Evolutionary conservation across 2,113 vertebrate genomes (phyloP).

Genomic region (Crocuta crocuta): DNA sequence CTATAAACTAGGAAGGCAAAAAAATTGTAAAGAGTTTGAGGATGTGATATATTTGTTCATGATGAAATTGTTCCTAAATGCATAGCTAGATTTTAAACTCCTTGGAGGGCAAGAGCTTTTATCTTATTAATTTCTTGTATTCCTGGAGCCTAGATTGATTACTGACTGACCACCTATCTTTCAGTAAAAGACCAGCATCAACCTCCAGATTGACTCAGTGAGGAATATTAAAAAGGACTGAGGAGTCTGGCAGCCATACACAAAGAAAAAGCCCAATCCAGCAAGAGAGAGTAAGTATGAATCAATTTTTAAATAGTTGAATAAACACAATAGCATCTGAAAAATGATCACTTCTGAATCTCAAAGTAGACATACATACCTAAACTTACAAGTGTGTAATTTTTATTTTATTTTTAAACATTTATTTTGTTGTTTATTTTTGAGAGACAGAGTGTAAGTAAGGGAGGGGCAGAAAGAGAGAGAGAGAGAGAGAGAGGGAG

Average conservation of each 20-base stretch:
- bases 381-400: neutral
- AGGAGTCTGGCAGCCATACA: neutral
- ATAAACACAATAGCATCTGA: neutral
- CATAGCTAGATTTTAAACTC: neutral
- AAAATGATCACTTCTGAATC: neutral
- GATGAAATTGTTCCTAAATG: neutral
- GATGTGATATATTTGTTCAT: neutral
- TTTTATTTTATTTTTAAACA: too few relatives aligned
- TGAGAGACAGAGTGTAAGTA: too few relatives aligned
- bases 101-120: neutral
- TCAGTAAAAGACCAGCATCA: neutral
- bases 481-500: too few relatives aligned
- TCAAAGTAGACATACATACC: neutral
- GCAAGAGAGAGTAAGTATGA: neutral
- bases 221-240: neutral
- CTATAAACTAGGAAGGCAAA: neutral
- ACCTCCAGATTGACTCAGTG: neutral
- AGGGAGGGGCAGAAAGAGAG: too few relatives aligned
- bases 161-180: neutral
- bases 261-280: neutral
- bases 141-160: neutral
- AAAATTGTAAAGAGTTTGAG: neutral
- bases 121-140: neutral
- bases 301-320: conserved; percentile 1
- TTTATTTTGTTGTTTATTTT: too few relatives aligned